Conservation (phyloP, 2,113 vertebrate species). For the Rhynchopsitta pachyrhyncha region DNA sequence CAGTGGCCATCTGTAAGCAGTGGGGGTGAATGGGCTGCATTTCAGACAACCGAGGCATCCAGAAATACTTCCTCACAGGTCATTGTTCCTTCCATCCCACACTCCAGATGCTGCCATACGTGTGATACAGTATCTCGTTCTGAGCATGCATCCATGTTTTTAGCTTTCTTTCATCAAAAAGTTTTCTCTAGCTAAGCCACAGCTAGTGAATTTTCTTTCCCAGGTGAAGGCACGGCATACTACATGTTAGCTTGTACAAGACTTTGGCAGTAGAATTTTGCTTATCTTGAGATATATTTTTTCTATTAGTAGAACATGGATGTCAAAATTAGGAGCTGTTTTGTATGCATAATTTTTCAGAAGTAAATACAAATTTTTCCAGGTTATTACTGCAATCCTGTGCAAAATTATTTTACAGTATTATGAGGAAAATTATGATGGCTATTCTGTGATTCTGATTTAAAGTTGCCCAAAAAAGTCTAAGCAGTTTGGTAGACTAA, state of each 20-base stretch:
- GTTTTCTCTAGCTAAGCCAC: neutral
- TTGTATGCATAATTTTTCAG: neutral
- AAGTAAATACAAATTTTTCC: neutral
- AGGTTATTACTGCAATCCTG: neutral
- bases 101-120: constrained; percentile 23
- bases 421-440: neutral
- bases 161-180: neutral
- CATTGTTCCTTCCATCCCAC: neutral
- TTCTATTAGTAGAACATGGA: neutral
- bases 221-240: neutral
- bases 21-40: constrained; percentile 39
- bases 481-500: constrained; percentile 1
- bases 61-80: constrained; percentile 19
- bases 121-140: neutral
- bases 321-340: neutral
- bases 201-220: neutral
- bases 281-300: neutral
- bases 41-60: neutral
- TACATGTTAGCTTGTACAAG: neutral
- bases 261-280: neutral
- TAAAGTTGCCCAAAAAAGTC: constrained; percentile 19
- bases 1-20: constrained; percentile 46
- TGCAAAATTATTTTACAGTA: neutral
- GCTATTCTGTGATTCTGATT: constrained; percentile 6
- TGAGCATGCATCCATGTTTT: neutral